A percentile compares a stretch with the other conserved stretches of the same genome.
Conservation (phyloP, 2,888 invertebrate genomes). For the Meta bourneti region DNA sequence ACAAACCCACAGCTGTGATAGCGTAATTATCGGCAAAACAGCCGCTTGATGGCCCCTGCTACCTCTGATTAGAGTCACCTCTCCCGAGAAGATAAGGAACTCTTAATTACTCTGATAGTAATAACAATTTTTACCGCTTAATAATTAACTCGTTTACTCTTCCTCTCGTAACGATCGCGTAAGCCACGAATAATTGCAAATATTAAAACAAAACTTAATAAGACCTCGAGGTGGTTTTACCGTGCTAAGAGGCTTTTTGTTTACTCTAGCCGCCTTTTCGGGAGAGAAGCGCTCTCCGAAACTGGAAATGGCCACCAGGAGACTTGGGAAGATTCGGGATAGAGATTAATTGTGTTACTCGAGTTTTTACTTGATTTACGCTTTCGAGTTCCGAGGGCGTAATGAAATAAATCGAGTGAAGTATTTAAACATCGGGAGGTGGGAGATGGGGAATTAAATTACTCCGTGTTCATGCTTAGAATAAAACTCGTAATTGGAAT, state of each 20-base stretch:
- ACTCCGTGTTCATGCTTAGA: too few species aligned
- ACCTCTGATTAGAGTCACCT: slow-evolving; percentile 7
- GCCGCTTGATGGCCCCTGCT: too few species aligned
- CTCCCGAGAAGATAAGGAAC: slow-evolving; percentile 2
- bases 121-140: slow-evolving; percentile 60
- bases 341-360: slow-evolving; percentile 14
- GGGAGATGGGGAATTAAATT: too few species aligned
- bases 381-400: not conserved
- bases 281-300: too few species aligned
- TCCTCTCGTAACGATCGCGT: slow-evolving; percentile 25
- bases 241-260: slow-evolving; percentile 8
- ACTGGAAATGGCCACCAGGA: not conserved
- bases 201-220: slow-evolving; percentile 58
- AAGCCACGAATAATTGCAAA: slow-evolving; percentile 49
- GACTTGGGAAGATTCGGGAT: slow-evolving; percentile 7
- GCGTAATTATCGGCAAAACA: slow-evolving; percentile 36
- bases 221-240: slow-evolving; percentile 6
- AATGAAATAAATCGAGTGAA: slow-evolving; percentile 6
- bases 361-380: not conserved
- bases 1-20: slow-evolving; percentile 24
- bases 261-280: not conserved
- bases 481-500: too few species aligned
- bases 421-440: not conserved
- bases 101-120: slow-evolving; percentile 55
- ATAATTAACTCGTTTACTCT: slow-evolving; percentile 54